phyloP scores from a whole-genome alignment of 2,113 vertebrate species.

The Pleuronectes platessa region DNA sequence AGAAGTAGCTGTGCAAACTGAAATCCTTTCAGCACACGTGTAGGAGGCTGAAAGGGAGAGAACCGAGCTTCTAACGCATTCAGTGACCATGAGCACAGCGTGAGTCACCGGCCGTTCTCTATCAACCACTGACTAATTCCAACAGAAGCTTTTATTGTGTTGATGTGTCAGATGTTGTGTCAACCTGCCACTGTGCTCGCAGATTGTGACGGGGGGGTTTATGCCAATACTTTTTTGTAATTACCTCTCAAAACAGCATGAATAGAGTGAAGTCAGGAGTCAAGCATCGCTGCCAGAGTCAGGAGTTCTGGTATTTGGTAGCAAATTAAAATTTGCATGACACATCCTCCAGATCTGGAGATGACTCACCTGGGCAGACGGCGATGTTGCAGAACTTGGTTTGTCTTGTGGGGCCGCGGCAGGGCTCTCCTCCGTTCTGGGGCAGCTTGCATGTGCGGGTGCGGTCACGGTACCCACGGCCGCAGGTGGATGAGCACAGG shows the following conservation, averaged over 20 bases:
- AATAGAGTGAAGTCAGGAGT: conserved; percentile 38
- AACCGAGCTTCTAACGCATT: conserved; percentile 11
- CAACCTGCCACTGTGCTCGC: conserved; percentile 40
- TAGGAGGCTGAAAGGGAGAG: conserved; percentile 43
- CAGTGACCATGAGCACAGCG: conserved; percentile 51
- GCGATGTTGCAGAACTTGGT: conserved; percentile 99
- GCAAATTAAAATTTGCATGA: not conserved
- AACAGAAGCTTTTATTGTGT: conserved; percentile 50
- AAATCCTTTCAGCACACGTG: conserved; percentile 17
- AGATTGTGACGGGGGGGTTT: conserved; percentile 17
- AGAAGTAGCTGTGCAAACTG: not conserved
- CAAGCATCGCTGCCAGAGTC: conserved; percentile 3
- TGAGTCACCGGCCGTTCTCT: conserved; percentile 64
- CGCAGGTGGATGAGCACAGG: conserved; percentile 96
- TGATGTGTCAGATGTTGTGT: conserved; percentile 60
- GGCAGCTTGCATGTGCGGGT: conserved; percentile 92
- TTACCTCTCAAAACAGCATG: conserved; percentile 28
- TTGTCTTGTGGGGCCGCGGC: conserved; percentile 89
- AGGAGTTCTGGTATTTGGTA: not conserved
- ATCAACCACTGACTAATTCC: conserved; percentile 62
- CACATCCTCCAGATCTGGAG: too few species aligned
- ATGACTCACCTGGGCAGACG: conserved; percentile 91
- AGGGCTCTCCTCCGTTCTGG: conserved; percentile 92
- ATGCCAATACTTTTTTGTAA: conserved; percentile 44
- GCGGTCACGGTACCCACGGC: conserved; percentile 93